These are phyloP conservation scores for Luperina testacea DNA, from an alignment of 2,888 invertebrate species.

Conservation along the genomic window DNA sequence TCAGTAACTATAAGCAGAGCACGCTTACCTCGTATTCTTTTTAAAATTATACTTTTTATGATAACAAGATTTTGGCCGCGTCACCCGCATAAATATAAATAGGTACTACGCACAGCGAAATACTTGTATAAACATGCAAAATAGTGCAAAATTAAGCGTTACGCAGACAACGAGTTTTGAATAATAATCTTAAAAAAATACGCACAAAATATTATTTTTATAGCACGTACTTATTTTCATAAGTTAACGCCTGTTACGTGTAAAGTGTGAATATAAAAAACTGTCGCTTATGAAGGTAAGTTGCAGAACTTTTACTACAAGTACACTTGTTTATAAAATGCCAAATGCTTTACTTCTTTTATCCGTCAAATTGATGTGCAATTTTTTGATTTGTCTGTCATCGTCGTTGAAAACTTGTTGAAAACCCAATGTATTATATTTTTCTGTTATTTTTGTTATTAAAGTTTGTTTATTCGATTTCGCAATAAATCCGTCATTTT, in stretches of 20 bases:
- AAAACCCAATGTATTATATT: no score
- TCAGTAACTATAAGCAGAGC: slow-evolving; percentile 26
- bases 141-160: slow-evolving; percentile 43
- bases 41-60: slow-evolving; percentile 37
- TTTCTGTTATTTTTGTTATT: no score
- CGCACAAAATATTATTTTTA: slow-evolving; percentile 22
- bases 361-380: no score
- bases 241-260: slow-evolving; percentile 18
- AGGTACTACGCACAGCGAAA: slow-evolving; percentile 36
- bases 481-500: no score
- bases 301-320: no score
- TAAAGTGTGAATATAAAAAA: slow-evolving; percentile 12
- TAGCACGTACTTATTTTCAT: neutral
- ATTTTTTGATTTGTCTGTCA: no score
- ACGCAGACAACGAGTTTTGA: slow-evolving; percentile 31
- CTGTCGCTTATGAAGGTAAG: neutral
- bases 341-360: no score
- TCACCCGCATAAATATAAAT: slow-evolving; percentile 48
- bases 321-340: no score
- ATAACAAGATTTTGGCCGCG: slow-evolving; percentile 36
- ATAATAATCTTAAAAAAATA: slow-evolving; percentile 27
- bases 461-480: no score
- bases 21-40: slow-evolving; percentile 39
- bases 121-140: slow-evolving; percentile 45
- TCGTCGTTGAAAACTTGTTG: no score